These are phyloP conservation scores for Channa maculata DNA, from an alignment of 2,113 vertebrate genomes.

Conservation along the genomic window DNA sequence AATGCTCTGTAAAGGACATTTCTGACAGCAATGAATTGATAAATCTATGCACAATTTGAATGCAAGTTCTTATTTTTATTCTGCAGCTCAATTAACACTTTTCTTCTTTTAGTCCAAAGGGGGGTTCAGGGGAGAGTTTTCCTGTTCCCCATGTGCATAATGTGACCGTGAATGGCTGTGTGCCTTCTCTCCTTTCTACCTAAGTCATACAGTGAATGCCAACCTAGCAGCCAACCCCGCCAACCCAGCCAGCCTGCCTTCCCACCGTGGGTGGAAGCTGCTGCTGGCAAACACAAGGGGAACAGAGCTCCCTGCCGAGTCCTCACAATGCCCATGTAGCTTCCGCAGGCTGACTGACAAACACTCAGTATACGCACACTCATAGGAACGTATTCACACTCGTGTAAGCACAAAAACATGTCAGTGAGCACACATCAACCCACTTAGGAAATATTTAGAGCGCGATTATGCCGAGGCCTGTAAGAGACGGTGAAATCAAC, in stretches of 20 bases:
- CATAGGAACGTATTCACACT: conserved; percentile 50
- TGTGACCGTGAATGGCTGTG: conserved; percentile 77
- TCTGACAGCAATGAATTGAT: not conserved
- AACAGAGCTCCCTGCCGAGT: conserved; percentile 76
- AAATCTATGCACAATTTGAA: conserved; percentile 13
- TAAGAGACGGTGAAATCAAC: conserved; percentile 63
- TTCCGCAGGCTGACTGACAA: conserved; percentile 66
- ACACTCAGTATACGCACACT: conserved; percentile 40
- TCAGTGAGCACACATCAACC: conserved; percentile 67
- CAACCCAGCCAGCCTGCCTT: conserved; percentile 53
- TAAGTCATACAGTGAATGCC: conserved; percentile 72
- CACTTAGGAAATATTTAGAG: conserved; percentile 75
- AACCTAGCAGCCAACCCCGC: conserved; percentile 55
- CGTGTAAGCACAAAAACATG: conserved; percentile 54
- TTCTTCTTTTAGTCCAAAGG: conserved; percentile 22
- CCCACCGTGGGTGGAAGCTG: conserved; percentile 83
- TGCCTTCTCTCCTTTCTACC: conserved; percentile 64
- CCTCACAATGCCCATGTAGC: conserved; percentile 73
- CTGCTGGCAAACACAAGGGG: conserved; percentile 75
- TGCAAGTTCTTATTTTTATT: conserved; percentile 1
- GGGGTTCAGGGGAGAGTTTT: conserved; percentile 39
- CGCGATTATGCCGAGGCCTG: conserved; percentile 47
- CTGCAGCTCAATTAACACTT: conserved; percentile 32
- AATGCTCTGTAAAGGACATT: not conserved
- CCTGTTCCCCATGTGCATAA: conserved; percentile 56